Evolutionary conservation across 2,113 vertebrate genomes (phyloP), one percentile per base, ranked within the genome.

Genomic region (Macquaria ambigua): DNA sequence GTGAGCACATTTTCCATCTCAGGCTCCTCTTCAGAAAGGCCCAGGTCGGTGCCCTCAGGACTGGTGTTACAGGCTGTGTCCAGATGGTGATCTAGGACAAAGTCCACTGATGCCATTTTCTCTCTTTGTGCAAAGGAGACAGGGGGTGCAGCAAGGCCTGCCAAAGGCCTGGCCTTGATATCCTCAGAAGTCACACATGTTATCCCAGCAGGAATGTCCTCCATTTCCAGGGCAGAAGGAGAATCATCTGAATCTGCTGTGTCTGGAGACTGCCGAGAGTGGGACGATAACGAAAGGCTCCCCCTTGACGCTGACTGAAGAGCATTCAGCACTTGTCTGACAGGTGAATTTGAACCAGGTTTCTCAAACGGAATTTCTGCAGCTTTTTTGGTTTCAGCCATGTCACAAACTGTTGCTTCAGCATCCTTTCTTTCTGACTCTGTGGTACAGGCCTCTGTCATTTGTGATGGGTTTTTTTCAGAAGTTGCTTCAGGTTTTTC

Each of bases 1-100:
- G 96, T 95, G 79, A 97, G 97, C 82, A 97, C 89, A 6, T 97
- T 98, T 58, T 98, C 98, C 96, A 98, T 97, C 86, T 99, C 98
- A 0, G 97, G 97, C 85, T 99, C 98, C 41, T 96, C 95, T 85
- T 98, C 97, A 0, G 97, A 98, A 20, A 98, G 95, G 77, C 96
- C 97, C 18, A 96, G 96, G 69, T 98, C 98, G 0, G 97, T 98
- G 89, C 95, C 97, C 55, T 94, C 96, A 20, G 96, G 95, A 85
- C 94, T 96, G 12, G 94, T 97, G 94, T 97, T 97, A 55, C 95
- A 96, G 0, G 86, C 95, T 0, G 94, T 87, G 67, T 93, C 94
- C 72, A 88, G 90, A 93, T 96, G 97, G 85, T 96, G 93, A 90
- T 96, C 96, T 12, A 93, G 41, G 86, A 93, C 87, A 0, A 95